These are phyloP conservation scores for Gracilinanus agilis DNA, from an alignment of 2,113 vertebrate species.

Conservation along the genomic window DNA sequence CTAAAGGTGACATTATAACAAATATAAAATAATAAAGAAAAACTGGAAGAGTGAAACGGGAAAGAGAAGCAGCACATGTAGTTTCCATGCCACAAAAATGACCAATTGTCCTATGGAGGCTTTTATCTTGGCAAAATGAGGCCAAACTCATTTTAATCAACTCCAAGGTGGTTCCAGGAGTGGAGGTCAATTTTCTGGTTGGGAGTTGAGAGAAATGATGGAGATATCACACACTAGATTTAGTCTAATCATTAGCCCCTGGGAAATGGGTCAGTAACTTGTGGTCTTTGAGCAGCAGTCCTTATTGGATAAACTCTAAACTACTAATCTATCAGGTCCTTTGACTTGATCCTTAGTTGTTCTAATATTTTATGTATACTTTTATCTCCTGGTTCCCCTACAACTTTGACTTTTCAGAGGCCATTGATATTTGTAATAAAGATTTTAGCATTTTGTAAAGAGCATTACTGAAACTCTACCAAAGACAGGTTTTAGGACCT, in stretches of 20 bases:
- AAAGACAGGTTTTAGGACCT: slow-evolving; percentile 19
- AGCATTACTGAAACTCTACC: background rate
- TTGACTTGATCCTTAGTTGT: background rate
- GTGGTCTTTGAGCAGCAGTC: background rate
- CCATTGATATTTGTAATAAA: background rate
- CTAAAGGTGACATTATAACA: background rate
- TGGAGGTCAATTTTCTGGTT: background rate
- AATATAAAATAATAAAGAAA: background rate
- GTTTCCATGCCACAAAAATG: background rate
- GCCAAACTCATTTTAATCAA: background rate
- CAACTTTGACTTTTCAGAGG: background rate
- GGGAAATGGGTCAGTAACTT: background rate
- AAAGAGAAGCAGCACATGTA: background rate
- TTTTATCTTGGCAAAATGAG: background rate
- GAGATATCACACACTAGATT: background rate
- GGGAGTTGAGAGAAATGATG: background rate
- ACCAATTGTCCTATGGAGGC: background rate
- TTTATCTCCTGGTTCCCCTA: background rate
- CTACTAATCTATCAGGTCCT: background rate
- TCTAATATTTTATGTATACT: background rate
- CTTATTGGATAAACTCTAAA: background rate
- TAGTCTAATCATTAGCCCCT: background rate
- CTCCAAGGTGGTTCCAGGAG: background rate
- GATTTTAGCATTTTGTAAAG: background rate
- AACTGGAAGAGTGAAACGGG: background rate